phyloP scores from a whole-genome alignment of 2,113 vertebrate species.

The Tragelaphus strepsiceros region DNA sequence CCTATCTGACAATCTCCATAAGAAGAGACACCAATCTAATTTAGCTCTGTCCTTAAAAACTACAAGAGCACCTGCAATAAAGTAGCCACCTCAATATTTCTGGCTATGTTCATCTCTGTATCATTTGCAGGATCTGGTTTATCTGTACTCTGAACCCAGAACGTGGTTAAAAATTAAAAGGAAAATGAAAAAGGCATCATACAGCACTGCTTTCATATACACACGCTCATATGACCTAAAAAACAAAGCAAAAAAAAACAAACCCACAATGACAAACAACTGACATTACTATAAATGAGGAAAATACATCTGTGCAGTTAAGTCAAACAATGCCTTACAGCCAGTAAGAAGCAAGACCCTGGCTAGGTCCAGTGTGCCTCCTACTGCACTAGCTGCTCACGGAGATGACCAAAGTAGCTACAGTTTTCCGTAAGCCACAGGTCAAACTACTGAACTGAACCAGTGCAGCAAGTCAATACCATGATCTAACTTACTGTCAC shows the following conservation, averaged over 20 bases:
- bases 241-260: neutral
- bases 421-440: neutral
- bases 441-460: neutral
- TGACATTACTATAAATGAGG: neutral
- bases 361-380: neutral
- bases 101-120: neutral
- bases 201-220: neutral
- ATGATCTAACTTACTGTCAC: neutral
- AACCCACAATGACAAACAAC: neutral
- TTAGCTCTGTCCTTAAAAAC: neutral
- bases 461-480: neutral
- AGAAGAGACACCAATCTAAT: neutral
- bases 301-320: neutral
- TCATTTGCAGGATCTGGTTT: neutral
- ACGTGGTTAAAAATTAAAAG: neutral
- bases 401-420: neutral
- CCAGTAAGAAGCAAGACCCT: neutral
- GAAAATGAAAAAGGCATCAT: neutral
- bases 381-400: neutral
- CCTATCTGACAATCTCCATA: neutral
- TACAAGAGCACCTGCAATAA: neutral
- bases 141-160: neutral
- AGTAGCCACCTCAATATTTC: neutral
- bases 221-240: neutral
- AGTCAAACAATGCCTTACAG: neutral